These are phyloP conservation scores for Spongilla lacustris DNA, from an alignment of 37 sponge, comb jelly and placozoan genomes.

Conservation along the genomic window DNA sequence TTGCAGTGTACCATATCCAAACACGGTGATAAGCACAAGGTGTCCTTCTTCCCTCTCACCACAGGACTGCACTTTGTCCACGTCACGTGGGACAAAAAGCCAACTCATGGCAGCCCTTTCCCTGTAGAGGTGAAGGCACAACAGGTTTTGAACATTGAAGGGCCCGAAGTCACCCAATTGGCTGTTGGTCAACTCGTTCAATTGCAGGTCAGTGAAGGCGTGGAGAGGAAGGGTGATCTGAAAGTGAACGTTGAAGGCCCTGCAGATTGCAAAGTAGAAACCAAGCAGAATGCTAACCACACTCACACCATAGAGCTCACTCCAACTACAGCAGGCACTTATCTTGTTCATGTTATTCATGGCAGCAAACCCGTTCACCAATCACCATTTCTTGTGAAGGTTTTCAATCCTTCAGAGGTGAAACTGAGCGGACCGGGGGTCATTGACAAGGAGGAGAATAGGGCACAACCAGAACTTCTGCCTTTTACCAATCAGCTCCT, in stretches of 20 bases:
- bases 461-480: too few species aligned
- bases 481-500: too few species aligned
- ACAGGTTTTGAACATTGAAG: conserved; percentile 44
- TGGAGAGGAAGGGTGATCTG: conserved; percentile 31
- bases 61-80: conserved; percentile 63
- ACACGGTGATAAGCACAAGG: conserved; percentile 12
- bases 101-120: conserved; percentile 73
- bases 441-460: too few species aligned
- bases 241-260: conserved; percentile 43
- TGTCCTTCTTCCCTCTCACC: conserved; percentile 29
- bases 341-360: conserved; percentile 30
- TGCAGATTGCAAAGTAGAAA: not conserved
- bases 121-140: conserved; percentile 53
- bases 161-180: not conserved
- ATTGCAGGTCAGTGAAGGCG: too few species aligned
- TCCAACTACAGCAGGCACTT: conserved; percentile 41
- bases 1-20: conserved; percentile 52
- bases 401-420: conserved; percentile 61
- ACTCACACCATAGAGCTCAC: conserved; percentile 16
- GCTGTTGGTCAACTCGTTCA: too few species aligned
- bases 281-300: conserved; percentile 28
- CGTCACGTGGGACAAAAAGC: conserved; percentile 54
- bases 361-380: conserved; percentile 50
- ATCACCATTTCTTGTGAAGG: conserved; percentile 67
- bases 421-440: too few species aligned